Conservation (phyloP, 2,888 invertebrate species). For the Caenorhabditis afra region DNA sequence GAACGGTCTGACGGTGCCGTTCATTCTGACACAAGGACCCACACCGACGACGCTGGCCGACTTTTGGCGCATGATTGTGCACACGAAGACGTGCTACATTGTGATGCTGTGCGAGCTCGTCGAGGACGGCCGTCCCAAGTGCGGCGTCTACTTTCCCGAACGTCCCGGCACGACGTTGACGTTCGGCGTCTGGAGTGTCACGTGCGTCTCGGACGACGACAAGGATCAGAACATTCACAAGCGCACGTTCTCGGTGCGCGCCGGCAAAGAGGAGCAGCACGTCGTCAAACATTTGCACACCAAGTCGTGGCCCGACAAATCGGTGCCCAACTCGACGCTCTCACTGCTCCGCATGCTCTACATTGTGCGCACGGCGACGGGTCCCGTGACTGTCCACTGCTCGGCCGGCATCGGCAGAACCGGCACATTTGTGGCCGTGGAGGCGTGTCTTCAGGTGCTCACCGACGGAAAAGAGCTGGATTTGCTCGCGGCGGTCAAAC, state of each 20-base stretch:
- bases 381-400: conserved; percentile 53
- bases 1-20: conserved; percentile 46
- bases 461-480: conserved; percentile 56
- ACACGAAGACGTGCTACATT: conserved; percentile 41
- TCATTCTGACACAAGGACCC: conserved; percentile 55
- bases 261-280: conserved; percentile 40
- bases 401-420: conserved; percentile 58
- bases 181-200: conserved; percentile 32
- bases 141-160: conserved; percentile 55
- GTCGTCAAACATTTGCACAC: conserved; percentile 48
- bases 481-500: conserved; percentile 32
- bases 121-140: conserved; percentile 57
- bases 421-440: conserved; percentile 59
- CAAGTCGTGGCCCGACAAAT: conserved; percentile 57
- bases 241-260: conserved; percentile 30
- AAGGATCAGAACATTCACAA: conserved; percentile 49
- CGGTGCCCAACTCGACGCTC: conserved; percentile 43
- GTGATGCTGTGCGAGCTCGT: conserved; percentile 58
- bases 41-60: conserved; percentile 35
- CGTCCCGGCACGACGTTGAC: conserved; percentile 29
- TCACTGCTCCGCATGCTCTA: conserved; percentile 57
- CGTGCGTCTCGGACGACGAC: conserved; percentile 39
- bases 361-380: conserved; percentile 39
- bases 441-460: conserved; percentile 52
- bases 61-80: conserved; percentile 60